Percentiles rank a stretch among this genome's conserved stretches.
These are phyloP conservation scores for Syngnathus typhle DNA, from an alignment of 2,113 vertebrate genomes.

Conservation along the genomic window DNA sequence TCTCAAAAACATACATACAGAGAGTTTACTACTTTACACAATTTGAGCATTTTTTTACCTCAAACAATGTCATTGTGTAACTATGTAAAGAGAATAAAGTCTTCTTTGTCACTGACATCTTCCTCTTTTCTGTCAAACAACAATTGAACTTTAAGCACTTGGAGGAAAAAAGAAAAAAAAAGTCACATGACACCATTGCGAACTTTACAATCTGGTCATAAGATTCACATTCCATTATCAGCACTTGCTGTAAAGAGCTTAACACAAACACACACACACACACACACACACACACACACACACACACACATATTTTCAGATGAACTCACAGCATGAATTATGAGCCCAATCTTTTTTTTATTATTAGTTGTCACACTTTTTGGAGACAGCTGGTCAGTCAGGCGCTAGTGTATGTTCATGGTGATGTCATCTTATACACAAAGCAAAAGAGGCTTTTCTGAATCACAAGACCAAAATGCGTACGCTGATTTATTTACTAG, in stretches of 20 bases:
- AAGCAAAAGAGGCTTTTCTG: not conserved
- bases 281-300: not conserved
- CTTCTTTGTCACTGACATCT: conserved; percentile 8
- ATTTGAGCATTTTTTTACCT: not conserved
- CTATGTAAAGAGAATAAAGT: not conserved
- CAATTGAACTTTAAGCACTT: not conserved
- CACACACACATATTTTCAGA: not conserved
- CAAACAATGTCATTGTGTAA: not conserved
- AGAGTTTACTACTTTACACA: not conserved
- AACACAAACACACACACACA: not conserved
- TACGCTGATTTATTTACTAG: not conserved
- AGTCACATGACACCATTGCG: conserved; percentile 55
- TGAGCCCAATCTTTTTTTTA: not conserved
- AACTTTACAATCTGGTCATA: conserved; percentile 49
- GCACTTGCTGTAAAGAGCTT: not conserved
- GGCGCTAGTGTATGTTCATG: not conserved
- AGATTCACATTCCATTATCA: conserved; percentile 41
- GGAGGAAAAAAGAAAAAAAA: not conserved
- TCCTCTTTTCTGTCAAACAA: conserved; percentile 8
- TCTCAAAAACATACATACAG: too few species aligned
- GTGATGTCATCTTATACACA: conserved; percentile 13
- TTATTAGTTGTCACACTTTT: not conserved
- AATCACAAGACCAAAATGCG: not conserved
- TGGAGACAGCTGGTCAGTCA: not conserved
- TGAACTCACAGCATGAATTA: not conserved